Evolutionary conservation across 2,888 invertebrate species (phyloP), one percentile per base, ranked within the genome.

Genomic region (Agonopterix subpropinquella): DNA sequence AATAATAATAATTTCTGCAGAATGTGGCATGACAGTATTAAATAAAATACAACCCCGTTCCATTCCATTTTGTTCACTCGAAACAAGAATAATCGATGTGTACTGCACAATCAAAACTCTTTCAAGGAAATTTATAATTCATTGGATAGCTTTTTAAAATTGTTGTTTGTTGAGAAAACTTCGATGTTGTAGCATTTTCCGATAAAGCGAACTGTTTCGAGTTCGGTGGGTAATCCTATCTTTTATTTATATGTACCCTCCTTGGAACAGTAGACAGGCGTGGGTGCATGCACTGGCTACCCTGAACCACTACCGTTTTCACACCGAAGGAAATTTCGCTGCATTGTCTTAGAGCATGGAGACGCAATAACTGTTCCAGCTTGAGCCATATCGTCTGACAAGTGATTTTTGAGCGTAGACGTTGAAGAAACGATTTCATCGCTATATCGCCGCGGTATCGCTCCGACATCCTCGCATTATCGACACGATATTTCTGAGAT

Each of bases 161-260:
- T 35, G 36, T 36, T 15, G 11, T 42, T 42, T 9, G 43, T 11
- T 41, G 36, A 11, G 11, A 42, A 13, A 43, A 47, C 36, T 37
- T 46, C 43, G 50, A 50, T 50, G 36, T 45, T 36, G 28, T 47
- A 43, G 8, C 10, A 44, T 13, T 50, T 43, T 47, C 36, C 43
- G 47, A 47, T 47, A 47, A 50, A 44, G 41, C 41, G 36, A 36
- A 36, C 10, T 43, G 49, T 47, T 47, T 44, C 15, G 13, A 11
- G 43, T 43, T 18, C 28, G 41, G 15, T 11, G 11, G 36, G 50
- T 50, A 50, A 50, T 50, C 50, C 50, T 44, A 50, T 50, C 47
- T 50, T 50, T 50, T 50, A 50, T 50, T 50, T 47, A 50, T 50
- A 47, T 44, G 50, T 46, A 50, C 47, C 50, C 44, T 15, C 36